Conservation (phyloP, 37 sponge, comb jelly and placozoan genomes). For the Lycopodina hypogea region DNA sequence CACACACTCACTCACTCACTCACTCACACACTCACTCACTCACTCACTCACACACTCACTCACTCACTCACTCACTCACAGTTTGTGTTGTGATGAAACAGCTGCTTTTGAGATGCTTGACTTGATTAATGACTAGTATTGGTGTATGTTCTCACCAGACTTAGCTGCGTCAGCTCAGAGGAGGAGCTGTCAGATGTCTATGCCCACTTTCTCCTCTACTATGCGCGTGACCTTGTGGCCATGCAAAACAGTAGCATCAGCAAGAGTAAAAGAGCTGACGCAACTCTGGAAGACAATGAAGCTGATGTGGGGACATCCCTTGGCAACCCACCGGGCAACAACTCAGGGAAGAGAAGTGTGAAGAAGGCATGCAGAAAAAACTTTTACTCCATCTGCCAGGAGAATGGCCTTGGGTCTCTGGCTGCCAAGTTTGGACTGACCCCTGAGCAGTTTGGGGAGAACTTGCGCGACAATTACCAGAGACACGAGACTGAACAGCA, state of each 20-base stretch:
- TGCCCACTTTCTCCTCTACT: conserved; percentile 86
- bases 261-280: conserved; percentile 32
- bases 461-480: conserved; percentile 90
- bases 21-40: no score
- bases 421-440: conserved; percentile 93
- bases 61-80: no score
- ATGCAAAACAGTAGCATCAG: conserved; percentile 57
- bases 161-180: conserved; percentile 59
- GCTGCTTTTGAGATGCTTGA: no score
- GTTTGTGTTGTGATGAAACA: no score
- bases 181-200: conserved; percentile 95
- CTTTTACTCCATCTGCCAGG: conserved; percentile 86
- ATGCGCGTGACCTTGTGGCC: conserved; percentile 77
- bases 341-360: conserved; percentile 14
- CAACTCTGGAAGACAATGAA: background rate
- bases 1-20: no score
- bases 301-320: background rate
- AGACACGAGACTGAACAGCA: conserved; percentile 92
- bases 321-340: background rate
- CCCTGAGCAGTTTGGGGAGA: conserved; percentile 94
- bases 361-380: conserved; percentile 59
- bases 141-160: conserved; percentile 1
- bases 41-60: no score
- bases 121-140: no score
- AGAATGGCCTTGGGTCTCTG: conserved; percentile 79